Evolutionary conservation across 2,888 invertebrate genomes (phyloP).

Genomic region (Linhomoeus sp.): DNA sequence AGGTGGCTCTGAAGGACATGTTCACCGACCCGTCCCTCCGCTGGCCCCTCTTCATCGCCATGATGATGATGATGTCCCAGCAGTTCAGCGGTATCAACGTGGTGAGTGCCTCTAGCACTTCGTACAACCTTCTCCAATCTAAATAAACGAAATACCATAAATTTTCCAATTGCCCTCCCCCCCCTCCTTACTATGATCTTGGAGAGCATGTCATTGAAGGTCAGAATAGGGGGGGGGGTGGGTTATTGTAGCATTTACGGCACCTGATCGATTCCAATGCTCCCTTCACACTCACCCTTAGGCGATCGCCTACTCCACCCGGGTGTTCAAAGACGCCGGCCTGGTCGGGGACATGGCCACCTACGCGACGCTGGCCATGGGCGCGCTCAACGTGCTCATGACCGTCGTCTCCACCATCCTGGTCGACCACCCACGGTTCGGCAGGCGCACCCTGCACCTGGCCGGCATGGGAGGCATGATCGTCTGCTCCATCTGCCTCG

Average conservation of each 20-base stretch:
- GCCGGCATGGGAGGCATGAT: slow-evolving; percentile 57
- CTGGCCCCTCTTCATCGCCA: slow-evolving; percentile 55
- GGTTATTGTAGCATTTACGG: too few relatives aligned
- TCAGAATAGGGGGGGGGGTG: too few relatives aligned
- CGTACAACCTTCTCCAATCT: too few relatives aligned
- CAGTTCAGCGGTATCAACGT: slow-evolving; percentile 56
- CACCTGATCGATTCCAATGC: too few relatives aligned
- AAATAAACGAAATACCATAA: too few relatives aligned
- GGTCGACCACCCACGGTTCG: slow-evolving; percentile 39
- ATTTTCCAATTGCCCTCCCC: too few relatives aligned
- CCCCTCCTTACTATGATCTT: too few relatives aligned
- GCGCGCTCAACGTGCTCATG: slow-evolving; percentile 64
- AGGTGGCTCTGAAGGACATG: slow-evolving; percentile 12
- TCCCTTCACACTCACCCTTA: too few relatives aligned
- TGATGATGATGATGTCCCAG: slow-evolving; percentile 65
- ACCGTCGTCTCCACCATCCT: too few relatives aligned
- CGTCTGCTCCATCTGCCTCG: slow-evolving; percentile 44
- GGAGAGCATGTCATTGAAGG: too few relatives aligned
- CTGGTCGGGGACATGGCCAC: slow-evolving; percentile 43
- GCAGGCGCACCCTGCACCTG: slow-evolving; percentile 55
- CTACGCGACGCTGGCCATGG: slow-evolving; percentile 63
- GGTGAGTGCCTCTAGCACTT: slow-evolving; percentile 33
- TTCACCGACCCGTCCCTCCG: slow-evolving; percentile 35
- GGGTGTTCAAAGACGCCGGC: slow-evolving; percentile 51
- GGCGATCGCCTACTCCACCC: slow-evolving; percentile 61